Percentiles rank a stretch among this genome's conserved stretches.
phyloP scores from a whole-genome alignment of 30 jellyfish, hydroid and myxozoan species.

The Rhopilema esculentum region DNA sequence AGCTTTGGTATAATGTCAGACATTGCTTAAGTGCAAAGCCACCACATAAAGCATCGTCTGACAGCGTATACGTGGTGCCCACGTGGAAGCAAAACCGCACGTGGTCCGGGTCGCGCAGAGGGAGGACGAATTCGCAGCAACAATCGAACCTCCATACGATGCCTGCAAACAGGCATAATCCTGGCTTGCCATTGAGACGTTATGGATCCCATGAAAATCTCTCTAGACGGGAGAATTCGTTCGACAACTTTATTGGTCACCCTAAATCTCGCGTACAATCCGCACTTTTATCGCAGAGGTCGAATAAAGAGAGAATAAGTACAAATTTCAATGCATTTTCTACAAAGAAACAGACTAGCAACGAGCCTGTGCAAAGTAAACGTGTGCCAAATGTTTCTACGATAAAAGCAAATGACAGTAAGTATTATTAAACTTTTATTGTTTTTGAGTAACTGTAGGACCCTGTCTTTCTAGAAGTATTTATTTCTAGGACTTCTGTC shows the following conservation, averaged over 20 bases:
- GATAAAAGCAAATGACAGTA: constrained; percentile 46
- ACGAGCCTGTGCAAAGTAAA: constrained; percentile 43
- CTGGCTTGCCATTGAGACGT: constrained; percentile 51
- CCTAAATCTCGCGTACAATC: constrained; percentile 58
- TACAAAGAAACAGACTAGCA: constrained; percentile 4
- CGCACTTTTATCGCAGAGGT: constrained; percentile 67
- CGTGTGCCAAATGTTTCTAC: constrained; percentile 42
- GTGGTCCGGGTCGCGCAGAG: constrained; percentile 56
- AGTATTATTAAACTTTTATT: too few relatives aligned
- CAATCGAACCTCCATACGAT: constrained; percentile 8
- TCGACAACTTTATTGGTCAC: constrained; percentile 50
- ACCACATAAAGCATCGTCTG: constrained; percentile 80
- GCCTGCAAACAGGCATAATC: constrained; percentile 7
- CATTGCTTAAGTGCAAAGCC: constrained; percentile 75
- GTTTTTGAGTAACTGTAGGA: too few relatives aligned
- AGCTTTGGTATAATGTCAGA: constrained; percentile 90
- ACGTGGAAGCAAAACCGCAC: constrained; percentile 58
- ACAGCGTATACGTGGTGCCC: constrained; percentile 53
- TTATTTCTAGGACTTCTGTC: too few relatives aligned
- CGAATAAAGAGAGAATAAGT: constrained; percentile 36
- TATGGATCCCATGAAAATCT: constrained; percentile 80
- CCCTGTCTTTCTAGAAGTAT: too few relatives aligned
- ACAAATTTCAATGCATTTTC: constrained; percentile 58
- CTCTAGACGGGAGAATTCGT: constrained; percentile 59
- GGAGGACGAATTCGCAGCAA: constrained; percentile 27